Percentiles rank a stretch among this genome's conserved stretches.
Evolutionary conservation across 2,113 vertebrate genomes (phyloP).

Genomic region (Osmerus eperlanus): DNA sequence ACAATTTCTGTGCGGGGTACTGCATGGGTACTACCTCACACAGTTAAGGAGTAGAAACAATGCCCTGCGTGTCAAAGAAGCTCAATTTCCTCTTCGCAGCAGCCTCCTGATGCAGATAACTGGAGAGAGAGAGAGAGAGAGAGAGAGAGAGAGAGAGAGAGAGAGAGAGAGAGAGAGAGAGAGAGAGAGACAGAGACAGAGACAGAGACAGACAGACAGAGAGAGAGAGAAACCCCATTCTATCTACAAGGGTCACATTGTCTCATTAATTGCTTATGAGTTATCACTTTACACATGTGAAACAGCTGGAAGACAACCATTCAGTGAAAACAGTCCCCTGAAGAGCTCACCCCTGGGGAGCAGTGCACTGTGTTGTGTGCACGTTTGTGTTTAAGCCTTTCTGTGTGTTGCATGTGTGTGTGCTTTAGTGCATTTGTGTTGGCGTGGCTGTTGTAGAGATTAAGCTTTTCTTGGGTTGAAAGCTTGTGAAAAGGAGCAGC

Average conservation of each 20-base stretch:
- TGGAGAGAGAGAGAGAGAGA: neutral
- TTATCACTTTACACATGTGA: slow-evolving; percentile 63
- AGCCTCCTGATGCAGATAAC: slow-evolving; percentile 30
- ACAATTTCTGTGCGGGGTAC: slow-evolving; percentile 10
- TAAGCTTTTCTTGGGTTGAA: neutral
- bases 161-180: neutral
- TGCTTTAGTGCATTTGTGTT: neutral
- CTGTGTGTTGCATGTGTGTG: neutral
- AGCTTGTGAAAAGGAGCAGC: neutral
- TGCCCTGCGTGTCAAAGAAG: slow-evolving; percentile 13
- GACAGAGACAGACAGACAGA: neutral
- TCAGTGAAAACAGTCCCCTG: slow-evolving; percentile 43
- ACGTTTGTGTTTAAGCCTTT: neutral
- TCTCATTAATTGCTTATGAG: slow-evolving; percentile 70
- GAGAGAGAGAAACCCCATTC: slow-evolving; percentile 28
- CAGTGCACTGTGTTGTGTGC: neutral
- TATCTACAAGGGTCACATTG: slow-evolving; percentile 59
- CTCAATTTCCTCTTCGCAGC: slow-evolving; percentile 31
- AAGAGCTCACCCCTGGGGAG: slow-evolving; percentile 29
- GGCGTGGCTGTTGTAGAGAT: neutral
- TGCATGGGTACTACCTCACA: slow-evolving; percentile 18
- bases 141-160: slow-evolving; percentile 21
- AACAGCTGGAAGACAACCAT: slow-evolving; percentile 61
- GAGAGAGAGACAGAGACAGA: slow-evolving; percentile 36
- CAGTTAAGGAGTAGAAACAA: slow-evolving; percentile 27